Evolutionary conservation across 30 jellyfish, hydroid and myxozoan genomes (phyloP).

Genomic region (Hydractinia echinata): DNA sequence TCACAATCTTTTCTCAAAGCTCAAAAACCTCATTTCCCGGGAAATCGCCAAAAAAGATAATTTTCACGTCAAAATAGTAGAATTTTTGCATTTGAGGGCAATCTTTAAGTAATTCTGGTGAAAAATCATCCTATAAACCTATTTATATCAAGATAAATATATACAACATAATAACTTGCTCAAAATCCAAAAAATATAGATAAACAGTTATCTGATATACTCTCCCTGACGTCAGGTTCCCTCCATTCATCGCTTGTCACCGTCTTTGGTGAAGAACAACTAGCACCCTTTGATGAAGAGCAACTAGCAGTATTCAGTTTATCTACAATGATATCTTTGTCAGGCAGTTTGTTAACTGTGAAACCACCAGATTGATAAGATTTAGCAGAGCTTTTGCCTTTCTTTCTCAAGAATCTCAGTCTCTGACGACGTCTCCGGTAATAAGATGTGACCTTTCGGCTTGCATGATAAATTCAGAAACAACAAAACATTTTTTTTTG

Average conservation of each 20-base stretch:
- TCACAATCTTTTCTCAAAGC: conserved; percentile 2
- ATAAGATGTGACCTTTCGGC: conserved; percentile 10
- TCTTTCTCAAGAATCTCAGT: conserved; percentile 11
- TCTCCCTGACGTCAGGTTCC: neutral
- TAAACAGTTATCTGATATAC: neutral
- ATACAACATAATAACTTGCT: neutral
- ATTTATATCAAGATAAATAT: neutral
- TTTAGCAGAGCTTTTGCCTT: conserved; percentile 1
- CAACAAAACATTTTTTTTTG: no score
- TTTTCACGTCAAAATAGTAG: neutral
- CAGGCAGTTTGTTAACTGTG: conserved; percentile 8
- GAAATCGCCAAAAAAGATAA: conserved; percentile 10
- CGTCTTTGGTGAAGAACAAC: neutral
- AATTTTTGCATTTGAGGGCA: neutral
- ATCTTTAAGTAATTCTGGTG: neutral
- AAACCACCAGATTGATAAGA: conserved; percentile 16
- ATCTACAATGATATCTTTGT: neutral
- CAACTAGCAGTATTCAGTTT: no score
- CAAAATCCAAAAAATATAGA: neutral
- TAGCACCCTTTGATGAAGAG: no score
- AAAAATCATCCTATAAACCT: neutral
- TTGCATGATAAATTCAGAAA: conserved; percentile 1
- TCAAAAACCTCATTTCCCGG: neutral
- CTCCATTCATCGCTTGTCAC: neutral
- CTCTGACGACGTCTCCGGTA: conserved; percentile 19